Conservation (phyloP, 2,797 vertebrate species). For the Stomatorhinus walkeri region DNA sequence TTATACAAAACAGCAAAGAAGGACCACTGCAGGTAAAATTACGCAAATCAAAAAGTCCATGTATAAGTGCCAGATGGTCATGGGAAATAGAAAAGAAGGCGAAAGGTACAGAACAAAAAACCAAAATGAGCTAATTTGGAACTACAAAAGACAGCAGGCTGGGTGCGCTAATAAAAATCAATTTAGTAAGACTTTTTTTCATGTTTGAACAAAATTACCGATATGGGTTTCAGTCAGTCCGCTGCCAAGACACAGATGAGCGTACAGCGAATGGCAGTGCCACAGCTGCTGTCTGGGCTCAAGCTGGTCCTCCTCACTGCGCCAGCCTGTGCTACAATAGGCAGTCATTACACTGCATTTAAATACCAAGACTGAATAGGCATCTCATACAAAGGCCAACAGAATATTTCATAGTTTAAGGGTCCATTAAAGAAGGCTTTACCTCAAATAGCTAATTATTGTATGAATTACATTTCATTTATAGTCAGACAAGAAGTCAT, state of each 20-base stretch:
- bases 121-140: not conserved
- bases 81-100: not conserved
- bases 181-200: not conserved
- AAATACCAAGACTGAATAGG: not conserved
- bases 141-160: not conserved
- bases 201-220: conserved; percentile 6
- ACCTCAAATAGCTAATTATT: not conserved
- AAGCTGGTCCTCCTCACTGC: not conserved
- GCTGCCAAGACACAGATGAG: not conserved
- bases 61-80: not conserved
- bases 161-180: not conserved
- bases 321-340: not conserved
- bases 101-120: not conserved
- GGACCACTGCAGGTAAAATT: not conserved
- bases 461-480: not conserved
- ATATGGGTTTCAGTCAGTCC: not conserved
- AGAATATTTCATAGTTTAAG: conserved; percentile 3
- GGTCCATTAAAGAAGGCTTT: not conserved
- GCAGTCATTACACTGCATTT: not conserved
- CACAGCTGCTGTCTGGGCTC: not conserved
- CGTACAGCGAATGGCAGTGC: not conserved
- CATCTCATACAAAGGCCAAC: not conserved
- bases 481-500: not conserved
- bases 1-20: not conserved
- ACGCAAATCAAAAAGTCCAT: not conserved